Base-by-base conservation (phyloP, 2,888 invertebrate species). In the Unio pictorum region DNA sequence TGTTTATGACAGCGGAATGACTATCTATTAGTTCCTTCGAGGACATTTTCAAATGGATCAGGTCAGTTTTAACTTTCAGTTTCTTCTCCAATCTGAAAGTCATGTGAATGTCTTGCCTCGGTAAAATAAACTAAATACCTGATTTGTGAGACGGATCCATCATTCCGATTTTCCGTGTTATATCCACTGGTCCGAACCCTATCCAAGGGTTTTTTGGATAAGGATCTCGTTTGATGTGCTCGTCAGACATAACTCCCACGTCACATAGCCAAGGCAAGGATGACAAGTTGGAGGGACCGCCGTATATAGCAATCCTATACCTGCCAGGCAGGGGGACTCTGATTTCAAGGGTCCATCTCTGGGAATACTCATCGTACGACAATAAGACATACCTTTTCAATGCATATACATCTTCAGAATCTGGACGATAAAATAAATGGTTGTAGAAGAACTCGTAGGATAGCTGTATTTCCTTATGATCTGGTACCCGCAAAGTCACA, bases 261-360 rank as follows among this genome's bases (percentile, higher is more conserved):
- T 77, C 77, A 61, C 73, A 73, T 11, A 77, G 69, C 77, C 77
- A 77, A 4, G 74, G 73, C 17, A 77, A 62, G 15, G 64, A 66
- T 30, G 60, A 17, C 58, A 62, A 55, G 8, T 66, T 66, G n/a
- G 66, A 66, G 6, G 64, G 66, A 4, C 77, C 77, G 11, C 77
- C 77, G 23, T 75, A 77, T n/a, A 75, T 64, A 2, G 74, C 73
- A 11, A 77, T 66, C 55, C 74, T 61, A 59, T 79, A 79, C 20
- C 66, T 67, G 8, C 79, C 79, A 17, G 79, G 64, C 5, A 79
- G 62, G 18, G 79, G 79, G 67, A 79, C 66, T 56, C 79, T 64
- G 1, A 71, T 70, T 60, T 77, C 77, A 26, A 79, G 71, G n/a
- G 66, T 60, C 73, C 75, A 73, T 56, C 68, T 68, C 26, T 75